Percentiles rank a stretch among this genome's conserved stretches.
Evolutionary conservation across 2,888 invertebrate genomes (phyloP).

Genomic region (Rotaria macrura): DNA sequence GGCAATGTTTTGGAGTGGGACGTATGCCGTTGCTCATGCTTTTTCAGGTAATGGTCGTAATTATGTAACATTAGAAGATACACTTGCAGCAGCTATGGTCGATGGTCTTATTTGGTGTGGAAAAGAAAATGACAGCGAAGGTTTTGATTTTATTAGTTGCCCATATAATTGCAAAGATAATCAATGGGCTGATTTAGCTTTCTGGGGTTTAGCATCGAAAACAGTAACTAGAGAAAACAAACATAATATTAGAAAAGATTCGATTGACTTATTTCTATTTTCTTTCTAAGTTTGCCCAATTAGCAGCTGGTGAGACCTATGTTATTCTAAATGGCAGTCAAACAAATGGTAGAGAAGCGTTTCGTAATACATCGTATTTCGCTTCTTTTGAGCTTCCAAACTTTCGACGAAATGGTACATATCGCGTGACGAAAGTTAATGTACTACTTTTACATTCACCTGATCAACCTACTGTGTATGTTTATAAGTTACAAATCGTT

Average conservation of each 20-base stretch:
- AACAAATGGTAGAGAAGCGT: conserved; percentile 34
- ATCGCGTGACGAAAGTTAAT: not conserved
- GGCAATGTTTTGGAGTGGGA: conserved; percentile 38
- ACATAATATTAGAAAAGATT: too few species aligned
- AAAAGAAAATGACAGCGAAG: conserved; percentile 34
- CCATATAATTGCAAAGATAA: conserved; percentile 37
- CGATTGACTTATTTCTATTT: not conserved
- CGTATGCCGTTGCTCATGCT: conserved; percentile 37
- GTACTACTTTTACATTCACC: not conserved
- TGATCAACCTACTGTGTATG: not conserved
- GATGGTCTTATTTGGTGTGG: conserved; percentile 40
- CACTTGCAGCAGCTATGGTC: conserved; percentile 38
- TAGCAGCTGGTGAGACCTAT: conserved; percentile 35
- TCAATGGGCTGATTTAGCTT: conserved; percentile 36
- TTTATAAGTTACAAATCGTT: too few species aligned
- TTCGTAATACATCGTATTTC: not conserved
- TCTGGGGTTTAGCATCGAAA: conserved; percentile 39
- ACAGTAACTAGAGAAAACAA: conserved; percentile 35
- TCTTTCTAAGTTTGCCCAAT: conserved; percentile 36
- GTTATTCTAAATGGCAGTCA: conserved; percentile 37
- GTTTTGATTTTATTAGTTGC: conserved; percentile 37
- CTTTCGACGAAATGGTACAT: not conserved
- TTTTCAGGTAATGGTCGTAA: conserved; percentile 36
- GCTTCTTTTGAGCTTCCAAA: not conserved
- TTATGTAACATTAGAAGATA: conserved; percentile 39